Conservation (phyloP, 2,113 vertebrate species). For the Cercopithecus mona region DNA sequence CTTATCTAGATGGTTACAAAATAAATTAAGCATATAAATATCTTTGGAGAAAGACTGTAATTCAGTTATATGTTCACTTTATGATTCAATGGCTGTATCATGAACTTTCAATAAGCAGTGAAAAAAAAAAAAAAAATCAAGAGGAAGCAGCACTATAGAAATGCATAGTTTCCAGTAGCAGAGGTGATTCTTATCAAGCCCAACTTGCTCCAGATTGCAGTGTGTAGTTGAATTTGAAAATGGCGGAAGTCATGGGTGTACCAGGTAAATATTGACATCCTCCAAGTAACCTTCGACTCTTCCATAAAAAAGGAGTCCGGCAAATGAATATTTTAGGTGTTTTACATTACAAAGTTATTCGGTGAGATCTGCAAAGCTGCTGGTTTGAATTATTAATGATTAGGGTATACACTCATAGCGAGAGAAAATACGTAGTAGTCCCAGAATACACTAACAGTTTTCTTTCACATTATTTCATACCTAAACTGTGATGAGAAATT, state of each 20-base stretch:
- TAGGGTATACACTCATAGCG: neutral
- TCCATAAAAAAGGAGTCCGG: neutral
- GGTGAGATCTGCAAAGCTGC: neutral
- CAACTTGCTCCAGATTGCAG: neutral
- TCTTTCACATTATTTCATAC: neutral
- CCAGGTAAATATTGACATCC: neutral
- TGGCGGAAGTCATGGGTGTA: neutral
- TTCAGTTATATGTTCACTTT: neutral
- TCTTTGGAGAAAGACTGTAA: neutral
- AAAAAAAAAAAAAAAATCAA: neutral
- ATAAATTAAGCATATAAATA: neutral
- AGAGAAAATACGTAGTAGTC: neutral
- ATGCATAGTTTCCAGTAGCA: neutral
- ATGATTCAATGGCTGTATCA: neutral
- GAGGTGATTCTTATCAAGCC: neutral
- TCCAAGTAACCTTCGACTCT: neutral
- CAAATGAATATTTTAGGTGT: neutral
- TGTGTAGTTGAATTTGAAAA: neutral
- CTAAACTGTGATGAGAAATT: neutral
- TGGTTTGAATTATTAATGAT: conserved; percentile 4
- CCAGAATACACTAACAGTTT: neutral
- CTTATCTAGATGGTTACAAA: neutral
- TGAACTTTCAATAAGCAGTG: neutral
- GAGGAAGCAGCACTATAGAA: neutral
- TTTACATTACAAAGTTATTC: neutral